These are phyloP conservation scores for Discoglossus pictus DNA, from an alignment of 2,797 vertebrate genomes.

Conservation along the genomic window DNA sequence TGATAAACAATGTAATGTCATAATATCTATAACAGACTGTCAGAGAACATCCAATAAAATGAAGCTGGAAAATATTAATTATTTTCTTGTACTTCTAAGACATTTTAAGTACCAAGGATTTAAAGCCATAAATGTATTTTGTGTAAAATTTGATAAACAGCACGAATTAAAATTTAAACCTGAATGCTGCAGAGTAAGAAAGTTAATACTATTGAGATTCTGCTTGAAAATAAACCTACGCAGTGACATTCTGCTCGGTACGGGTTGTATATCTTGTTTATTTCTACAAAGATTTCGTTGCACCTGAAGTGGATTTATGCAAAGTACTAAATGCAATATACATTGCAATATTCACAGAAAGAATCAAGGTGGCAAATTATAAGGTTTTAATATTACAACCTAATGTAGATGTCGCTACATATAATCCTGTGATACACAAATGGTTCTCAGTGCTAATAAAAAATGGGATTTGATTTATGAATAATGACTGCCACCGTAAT, in stretches of 20 bases:
- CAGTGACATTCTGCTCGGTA: slow-evolving; percentile 39
- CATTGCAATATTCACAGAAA: slow-evolving; percentile 36
- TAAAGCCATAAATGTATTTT: slow-evolving; percentile 59
- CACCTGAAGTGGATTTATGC: slow-evolving; percentile 36
- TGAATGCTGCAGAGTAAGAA: slow-evolving; percentile 58
- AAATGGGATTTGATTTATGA: slow-evolving; percentile 38
- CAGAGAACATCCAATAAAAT: slow-evolving; percentile 20
- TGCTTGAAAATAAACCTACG: slow-evolving; percentile 51
- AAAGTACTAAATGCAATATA: slow-evolving; percentile 24
- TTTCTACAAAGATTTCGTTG: slow-evolving; percentile 21
- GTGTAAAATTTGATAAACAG: slow-evolving; percentile 55
- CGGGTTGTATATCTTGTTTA: slow-evolving; percentile 33
- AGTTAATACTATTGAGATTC: slow-evolving; percentile 52
- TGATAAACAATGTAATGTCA: slow-evolving; percentile 24
- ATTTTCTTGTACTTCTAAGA: slow-evolving; percentile 22
- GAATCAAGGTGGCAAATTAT: slow-evolving; percentile 25
- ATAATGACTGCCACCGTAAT: too few relatives aligned
- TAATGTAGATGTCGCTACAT: too few relatives aligned
- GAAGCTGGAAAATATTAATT: slow-evolving; percentile 20
- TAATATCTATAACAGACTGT: slow-evolving; percentile 38
- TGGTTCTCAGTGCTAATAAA: slow-evolving; percentile 32
- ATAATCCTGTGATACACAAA: slow-evolving; percentile 25
- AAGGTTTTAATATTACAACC: too few relatives aligned
- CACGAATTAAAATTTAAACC: slow-evolving; percentile 62
- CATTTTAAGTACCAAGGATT: slow-evolving; percentile 36